phyloP scores from a whole-genome alignment of 2,888 invertebrate genomes.

The Pasiphila rectangulata region DNA sequence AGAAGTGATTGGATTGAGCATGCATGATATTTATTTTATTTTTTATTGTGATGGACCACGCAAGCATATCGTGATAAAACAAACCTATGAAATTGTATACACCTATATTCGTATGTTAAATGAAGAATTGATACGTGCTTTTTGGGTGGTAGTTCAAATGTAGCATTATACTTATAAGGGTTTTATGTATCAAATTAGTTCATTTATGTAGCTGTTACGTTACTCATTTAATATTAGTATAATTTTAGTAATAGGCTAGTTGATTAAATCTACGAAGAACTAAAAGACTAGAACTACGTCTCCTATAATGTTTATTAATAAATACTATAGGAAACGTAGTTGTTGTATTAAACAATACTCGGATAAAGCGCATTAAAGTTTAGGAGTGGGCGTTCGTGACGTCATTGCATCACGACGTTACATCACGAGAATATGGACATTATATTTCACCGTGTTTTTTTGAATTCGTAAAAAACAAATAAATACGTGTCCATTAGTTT shows the following conservation, averaged over 20 bases:
- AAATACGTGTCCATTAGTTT: no score
- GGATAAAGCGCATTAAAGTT: no score
- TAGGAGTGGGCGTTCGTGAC: no score
- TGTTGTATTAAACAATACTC: no score
- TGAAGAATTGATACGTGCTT: constrained; percentile 3
- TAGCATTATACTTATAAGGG: constrained; percentile 21
- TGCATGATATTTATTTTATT: constrained; percentile 6
- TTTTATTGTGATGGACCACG: constrained; percentile 28
- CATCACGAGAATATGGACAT: no score
- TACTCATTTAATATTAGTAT: neutral
- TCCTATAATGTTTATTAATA: no score
- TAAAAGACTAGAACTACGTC: no score
- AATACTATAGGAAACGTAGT: no score
- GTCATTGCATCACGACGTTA: no score
- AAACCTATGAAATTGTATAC: constrained; percentile 15
- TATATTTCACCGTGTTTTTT: no score
- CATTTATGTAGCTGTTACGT: neutral
- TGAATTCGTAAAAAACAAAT: no score
- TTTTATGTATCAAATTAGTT: neutral
- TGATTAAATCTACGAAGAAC: no score
- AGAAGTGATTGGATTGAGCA: constrained; percentile 43
- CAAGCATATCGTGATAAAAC: constrained; percentile 35
- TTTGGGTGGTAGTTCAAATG: constrained; percentile 27
- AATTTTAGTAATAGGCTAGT: neutral
- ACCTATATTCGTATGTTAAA: constrained; percentile 2